These are phyloP conservation scores for Leucoma salicis DNA, from an alignment of 2,888 invertebrate species.

Conservation along the genomic window DNA sequence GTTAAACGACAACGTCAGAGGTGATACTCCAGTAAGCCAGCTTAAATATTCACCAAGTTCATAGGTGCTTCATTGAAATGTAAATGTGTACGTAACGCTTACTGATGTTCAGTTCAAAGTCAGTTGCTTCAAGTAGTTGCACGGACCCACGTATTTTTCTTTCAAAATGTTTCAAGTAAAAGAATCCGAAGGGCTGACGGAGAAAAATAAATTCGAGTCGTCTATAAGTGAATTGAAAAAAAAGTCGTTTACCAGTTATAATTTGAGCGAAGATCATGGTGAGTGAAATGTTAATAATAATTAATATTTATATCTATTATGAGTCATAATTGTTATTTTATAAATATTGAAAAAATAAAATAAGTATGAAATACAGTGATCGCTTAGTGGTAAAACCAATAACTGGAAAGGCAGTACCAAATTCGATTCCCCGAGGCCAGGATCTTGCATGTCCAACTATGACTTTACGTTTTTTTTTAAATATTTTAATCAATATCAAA, in stretches of 20 bases:
- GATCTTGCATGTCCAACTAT: too few relatives aligned
- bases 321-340: too few relatives aligned
- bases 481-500: too few relatives aligned
- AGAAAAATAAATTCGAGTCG: constrained; percentile 67
- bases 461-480: too few relatives aligned
- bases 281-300: constrained; percentile 27
- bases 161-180: constrained; percentile 60
- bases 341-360: too few relatives aligned
- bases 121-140: constrained; percentile 17
- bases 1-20: too few relatives aligned
- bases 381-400: too few relatives aligned
- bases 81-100: constrained; percentile 30
- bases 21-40: constrained; percentile 41
- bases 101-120: neutral
- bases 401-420: too few relatives aligned
- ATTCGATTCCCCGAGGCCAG: too few relatives aligned
- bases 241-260: constrained; percentile 61
- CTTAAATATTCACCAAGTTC: constrained; percentile 67
- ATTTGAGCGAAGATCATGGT: constrained; percentile 67
- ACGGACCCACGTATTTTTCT: neutral
- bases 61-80: constrained; percentile 62
- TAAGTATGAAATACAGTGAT: too few relatives aligned
- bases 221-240: constrained; percentile 72
- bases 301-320: too few relatives aligned
- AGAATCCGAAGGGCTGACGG: constrained; percentile 44